These are phyloP conservation scores for Vanessa cardui DNA, from an alignment of 2,888 invertebrate species.

Conservation along the genomic window DNA sequence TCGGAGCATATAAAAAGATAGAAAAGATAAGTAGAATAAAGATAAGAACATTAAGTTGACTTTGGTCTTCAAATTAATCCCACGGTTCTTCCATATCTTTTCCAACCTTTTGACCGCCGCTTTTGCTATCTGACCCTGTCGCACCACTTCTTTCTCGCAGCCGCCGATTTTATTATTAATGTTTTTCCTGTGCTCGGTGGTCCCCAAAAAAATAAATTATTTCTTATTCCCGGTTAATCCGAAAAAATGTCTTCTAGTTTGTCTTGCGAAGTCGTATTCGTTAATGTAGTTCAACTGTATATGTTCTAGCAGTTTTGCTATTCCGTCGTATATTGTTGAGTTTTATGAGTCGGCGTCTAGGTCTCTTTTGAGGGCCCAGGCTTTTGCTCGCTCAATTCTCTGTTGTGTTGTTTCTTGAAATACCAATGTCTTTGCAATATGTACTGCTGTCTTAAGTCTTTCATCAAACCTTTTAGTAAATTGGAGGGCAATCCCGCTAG, in stretches of 20 bases:
- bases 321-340: slow-evolving; percentile 27
- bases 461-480: slow-evolving; percentile 24
- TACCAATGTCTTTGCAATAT: background rate
- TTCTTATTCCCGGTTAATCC: slow-evolving; percentile 31
- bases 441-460: slow-evolving; percentile 1
- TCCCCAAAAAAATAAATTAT: slow-evolving; percentile 40
- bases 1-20: too few species aligned
- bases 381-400: background rate
- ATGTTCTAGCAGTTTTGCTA: slow-evolving; percentile 7
- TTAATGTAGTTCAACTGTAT: slow-evolving; percentile 12
- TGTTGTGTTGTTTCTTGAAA: slow-evolving; percentile 1
- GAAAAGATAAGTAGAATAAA: too few species aligned
- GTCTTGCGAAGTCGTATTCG: slow-evolving; percentile 15
- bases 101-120: too few species aligned
- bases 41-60: too few species aligned
- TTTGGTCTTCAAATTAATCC: too few species aligned
- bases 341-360: background rate
- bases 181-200: slow-evolving; percentile 42
- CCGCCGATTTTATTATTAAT: slow-evolving; percentile 46
- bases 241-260: slow-evolving; percentile 26
- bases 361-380: background rate
- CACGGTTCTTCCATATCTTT: too few species aligned
- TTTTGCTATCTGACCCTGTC: too few species aligned
- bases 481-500: too few species aligned
- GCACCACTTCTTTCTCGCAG: too few species aligned